Evolutionary conservation across 2,888 invertebrate genomes (phyloP), one percentile per base, ranked within the genome.

Genomic region (Erpobdella octoculata): DNA sequence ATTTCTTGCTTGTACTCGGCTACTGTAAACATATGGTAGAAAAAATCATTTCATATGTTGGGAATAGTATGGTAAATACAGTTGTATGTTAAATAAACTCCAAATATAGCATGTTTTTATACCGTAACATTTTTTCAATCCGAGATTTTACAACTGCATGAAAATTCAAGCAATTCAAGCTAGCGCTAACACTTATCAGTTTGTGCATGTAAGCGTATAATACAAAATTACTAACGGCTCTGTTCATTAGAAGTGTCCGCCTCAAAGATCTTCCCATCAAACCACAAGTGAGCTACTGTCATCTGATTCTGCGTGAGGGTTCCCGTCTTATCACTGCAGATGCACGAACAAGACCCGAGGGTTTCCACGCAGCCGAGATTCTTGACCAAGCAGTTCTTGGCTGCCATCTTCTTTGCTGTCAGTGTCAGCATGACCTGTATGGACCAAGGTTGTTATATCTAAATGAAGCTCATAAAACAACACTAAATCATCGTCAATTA

Each of bases 401-500:
- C 21, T n/a, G 68, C 68, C 68, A 68, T 68, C n/a, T 48, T 25
- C 48, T 68, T 38, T 1, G 68, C 68, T 9, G 68, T 68, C 48
- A 68, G 35, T 21, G 68, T 68, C 18, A 68, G n/a, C 53, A 68
- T 68, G n/a, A 68, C 68, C 68, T 68, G 41, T n/a, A 46, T n/a
- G 21, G 21, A 2, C 46, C 18, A 18, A 46, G 21, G 5, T 18
- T 5, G 5, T 9, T 18, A 41, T 12, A 41, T 12, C 9, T 41
- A 41, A 12, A 41, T 18, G 18, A 41, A 41, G 41, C 18, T 53
- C 5, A 3, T 25, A 18, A 28, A 53, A 1, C 15, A 28, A 53
- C 1, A 21, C n/a, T n/a, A n/a, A n/a, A n/a, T n/a, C n/a, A n/a
- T n/a, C n/a, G n/a, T n/a, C n/a, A n/a, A n/a, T n/a, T n/a, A 71